Conservation (phyloP, 2,113 vertebrate species). For the Prunella himalayana region DNA sequence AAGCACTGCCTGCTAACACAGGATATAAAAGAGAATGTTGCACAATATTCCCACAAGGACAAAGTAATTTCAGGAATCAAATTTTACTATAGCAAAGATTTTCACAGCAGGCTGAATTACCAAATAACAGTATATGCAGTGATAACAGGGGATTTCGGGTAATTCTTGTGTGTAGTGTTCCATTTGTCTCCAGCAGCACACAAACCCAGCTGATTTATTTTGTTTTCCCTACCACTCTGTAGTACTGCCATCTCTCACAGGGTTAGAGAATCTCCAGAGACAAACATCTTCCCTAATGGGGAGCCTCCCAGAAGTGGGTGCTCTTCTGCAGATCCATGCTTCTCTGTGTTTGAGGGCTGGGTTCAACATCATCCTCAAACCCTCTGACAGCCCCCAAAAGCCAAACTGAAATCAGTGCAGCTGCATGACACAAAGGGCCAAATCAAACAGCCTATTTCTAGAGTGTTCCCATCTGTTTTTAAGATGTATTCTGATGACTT, state of each 20-base stretch:
- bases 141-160: conserved; percentile 20
- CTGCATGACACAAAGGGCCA: background rate
- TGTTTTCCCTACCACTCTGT: background rate
- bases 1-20: conserved; percentile 38
- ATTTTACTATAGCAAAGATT: conserved; percentile 46
- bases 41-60: conserved; percentile 45
- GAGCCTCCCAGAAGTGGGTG: background rate
- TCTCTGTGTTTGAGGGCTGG: background rate
- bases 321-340: background rate
- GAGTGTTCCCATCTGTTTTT: background rate
- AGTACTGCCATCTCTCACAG: background rate
- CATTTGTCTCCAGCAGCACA: conserved; percentile 24
- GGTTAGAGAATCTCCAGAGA: background rate
- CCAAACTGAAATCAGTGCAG: background rate
- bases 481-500: background rate
- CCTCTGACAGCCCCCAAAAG: background rate
- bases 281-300: background rate
- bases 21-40: conserved; percentile 46
- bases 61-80: conserved; percentile 46
- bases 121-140: conserved; percentile 42
- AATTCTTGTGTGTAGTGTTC: conserved; percentile 8
- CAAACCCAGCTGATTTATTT: conserved; percentile 5
- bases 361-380: background rate
- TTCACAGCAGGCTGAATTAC: conserved; percentile 49
- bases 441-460: background rate